Evolutionary conservation across 2,888 invertebrate genomes (phyloP).

Genomic region (Camponotus fellah): DNA sequence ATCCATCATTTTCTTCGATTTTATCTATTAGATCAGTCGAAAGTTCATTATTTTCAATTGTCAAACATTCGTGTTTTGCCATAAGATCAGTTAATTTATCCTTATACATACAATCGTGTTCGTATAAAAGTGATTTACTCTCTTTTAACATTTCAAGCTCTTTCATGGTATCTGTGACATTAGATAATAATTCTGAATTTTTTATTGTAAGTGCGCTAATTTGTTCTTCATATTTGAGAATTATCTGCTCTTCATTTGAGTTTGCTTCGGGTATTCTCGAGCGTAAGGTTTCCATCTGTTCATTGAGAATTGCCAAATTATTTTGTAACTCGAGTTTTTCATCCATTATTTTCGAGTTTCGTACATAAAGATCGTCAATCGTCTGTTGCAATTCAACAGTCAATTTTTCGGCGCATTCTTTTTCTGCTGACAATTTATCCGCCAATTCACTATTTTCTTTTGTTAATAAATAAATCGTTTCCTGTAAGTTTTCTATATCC

Average conservation of each 20-base stretch:
- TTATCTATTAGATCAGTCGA: conserved; percentile 79
- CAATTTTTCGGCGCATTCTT: conserved; percentile 65
- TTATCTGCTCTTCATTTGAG: conserved; percentile 66
- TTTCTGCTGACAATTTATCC: conserved; percentile 75
- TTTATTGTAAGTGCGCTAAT: conserved; percentile 74
- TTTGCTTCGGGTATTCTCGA: conserved; percentile 44
- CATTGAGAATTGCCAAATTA: conserved; percentile 63
- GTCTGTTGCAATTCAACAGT: conserved; percentile 69
- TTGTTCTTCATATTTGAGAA: conserved; percentile 68
- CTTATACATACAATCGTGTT: conserved; percentile 78
- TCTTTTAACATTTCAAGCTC: conserved; percentile 78
- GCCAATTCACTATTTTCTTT: conserved; percentile 81
- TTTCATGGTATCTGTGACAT: conserved; percentile 88
- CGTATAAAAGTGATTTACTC: conserved; percentile 71
- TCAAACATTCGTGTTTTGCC: conserved; percentile 68
- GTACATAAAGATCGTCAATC: conserved; percentile 73
- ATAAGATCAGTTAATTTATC: conserved; percentile 66
- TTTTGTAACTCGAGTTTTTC: conserved; percentile 73
- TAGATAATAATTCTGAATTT: conserved; percentile 86
- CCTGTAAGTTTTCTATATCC: conserved; percentile 76
- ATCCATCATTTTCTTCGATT: conserved; percentile 78
- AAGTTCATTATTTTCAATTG: conserved; percentile 76
- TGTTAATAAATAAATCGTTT: conserved; percentile 78
- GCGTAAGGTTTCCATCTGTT: conserved; percentile 66
- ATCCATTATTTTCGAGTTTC: conserved; percentile 70